Evolutionary conservation across 2,888 invertebrate genomes (phyloP).

Genomic region (Eurytoma adleriae): DNA sequence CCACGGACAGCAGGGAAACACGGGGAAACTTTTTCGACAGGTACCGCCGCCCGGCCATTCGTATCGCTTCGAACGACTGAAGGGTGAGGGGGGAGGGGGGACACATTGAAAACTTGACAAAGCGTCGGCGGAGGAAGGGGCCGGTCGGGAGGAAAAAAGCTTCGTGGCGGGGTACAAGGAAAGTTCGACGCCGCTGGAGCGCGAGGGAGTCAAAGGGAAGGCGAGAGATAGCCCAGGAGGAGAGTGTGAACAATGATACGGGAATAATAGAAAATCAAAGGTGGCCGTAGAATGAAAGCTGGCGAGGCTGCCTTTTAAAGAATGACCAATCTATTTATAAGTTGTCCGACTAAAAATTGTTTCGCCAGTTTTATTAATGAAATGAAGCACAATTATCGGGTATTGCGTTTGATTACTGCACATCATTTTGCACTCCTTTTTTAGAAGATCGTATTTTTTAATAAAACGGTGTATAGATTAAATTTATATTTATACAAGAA

Average conservation of each 20-base stretch:
- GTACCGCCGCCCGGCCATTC: constrained; percentile 57
- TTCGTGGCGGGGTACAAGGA: neutral
- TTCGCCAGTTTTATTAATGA: neutral
- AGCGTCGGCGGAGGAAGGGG: constrained; percentile 20
- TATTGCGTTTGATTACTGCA: too few species aligned
- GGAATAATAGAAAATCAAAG: neutral
- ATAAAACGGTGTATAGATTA: too few species aligned
- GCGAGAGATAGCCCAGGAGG: constrained; percentile 14
- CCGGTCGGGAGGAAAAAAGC: constrained; percentile 5
- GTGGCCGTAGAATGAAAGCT: neutral
- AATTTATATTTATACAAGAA: neutral
- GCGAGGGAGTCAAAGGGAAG: constrained; percentile 25
- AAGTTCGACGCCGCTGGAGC: constrained; percentile 24
- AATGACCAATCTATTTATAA: neutral
- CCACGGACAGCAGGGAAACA: neutral
- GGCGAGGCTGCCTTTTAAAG: neutral
- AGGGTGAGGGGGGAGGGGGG: constrained; percentile 29
- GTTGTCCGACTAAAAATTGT: neutral
- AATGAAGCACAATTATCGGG: too few species aligned
- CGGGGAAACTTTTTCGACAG: constrained; percentile 57
- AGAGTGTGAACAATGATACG: constrained; percentile 8
- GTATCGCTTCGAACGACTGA: constrained; percentile 60
- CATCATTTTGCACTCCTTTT: too few species aligned
- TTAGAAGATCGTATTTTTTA: too few species aligned
- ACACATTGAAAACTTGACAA: constrained; percentile 57